These are phyloP conservation scores for Vireo altiloquus DNA, from an alignment of 2,113 vertebrate species.

Conservation along the genomic window DNA sequence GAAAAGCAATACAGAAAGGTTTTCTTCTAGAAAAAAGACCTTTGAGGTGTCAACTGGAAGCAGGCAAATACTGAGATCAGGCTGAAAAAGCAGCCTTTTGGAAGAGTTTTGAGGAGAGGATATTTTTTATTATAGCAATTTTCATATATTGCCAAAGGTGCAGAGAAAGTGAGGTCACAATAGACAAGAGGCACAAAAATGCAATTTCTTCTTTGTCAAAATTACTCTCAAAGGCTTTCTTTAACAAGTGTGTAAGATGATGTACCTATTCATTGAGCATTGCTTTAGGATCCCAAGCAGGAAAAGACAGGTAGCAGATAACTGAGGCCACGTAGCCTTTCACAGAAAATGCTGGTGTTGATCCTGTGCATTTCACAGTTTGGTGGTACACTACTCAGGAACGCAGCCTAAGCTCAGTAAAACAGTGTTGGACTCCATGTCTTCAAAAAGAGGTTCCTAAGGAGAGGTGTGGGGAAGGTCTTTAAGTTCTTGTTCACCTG, in stretches of 20 bases:
- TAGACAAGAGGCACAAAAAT: constrained; percentile 9
- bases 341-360: neutral
- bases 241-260: neutral
- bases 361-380: neutral
- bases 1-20: neutral
- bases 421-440: neutral
- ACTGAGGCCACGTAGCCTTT: neutral
- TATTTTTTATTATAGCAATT: constrained; percentile 19
- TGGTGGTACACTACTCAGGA: neutral
- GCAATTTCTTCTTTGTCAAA: constrained; percentile 4
- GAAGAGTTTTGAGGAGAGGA: neutral
- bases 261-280: neutral
- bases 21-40: neutral
- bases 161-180: constrained; percentile 1
- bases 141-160: neutral
- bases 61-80: neutral
- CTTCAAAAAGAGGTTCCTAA: neutral
- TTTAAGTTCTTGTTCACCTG: neutral
- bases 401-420: neutral
- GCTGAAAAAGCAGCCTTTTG: neutral
- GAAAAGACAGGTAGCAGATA: neutral
- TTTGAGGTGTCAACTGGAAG: neutral
- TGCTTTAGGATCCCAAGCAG: neutral
- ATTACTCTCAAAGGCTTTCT: constrained; percentile 10
- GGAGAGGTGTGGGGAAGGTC: neutral